phyloP scores from a whole-genome alignment of 2,888 invertebrate genomes.

The Lutraria lutraria region DNA sequence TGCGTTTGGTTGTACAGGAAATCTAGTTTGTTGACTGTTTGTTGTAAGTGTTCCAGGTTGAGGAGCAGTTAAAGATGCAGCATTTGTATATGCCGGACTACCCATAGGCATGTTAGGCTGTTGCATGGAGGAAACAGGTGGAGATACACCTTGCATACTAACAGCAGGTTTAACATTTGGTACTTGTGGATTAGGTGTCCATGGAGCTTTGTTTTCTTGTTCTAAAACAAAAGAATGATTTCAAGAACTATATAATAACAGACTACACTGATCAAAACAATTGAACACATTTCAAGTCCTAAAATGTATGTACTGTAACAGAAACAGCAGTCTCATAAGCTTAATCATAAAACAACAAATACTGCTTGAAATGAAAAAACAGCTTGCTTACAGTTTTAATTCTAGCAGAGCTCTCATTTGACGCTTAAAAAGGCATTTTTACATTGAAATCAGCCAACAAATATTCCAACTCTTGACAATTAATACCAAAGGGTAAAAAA shows the following conservation, averaged over 20 bases:
- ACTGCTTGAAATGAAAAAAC: too few species aligned
- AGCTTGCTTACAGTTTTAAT: too few species aligned
- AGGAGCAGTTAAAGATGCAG: constrained; percentile 11
- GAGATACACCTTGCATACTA: constrained; percentile 19
- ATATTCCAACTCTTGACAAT: too few species aligned
- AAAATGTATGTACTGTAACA: too few species aligned
- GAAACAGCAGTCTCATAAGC: too few species aligned
- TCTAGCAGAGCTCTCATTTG: too few species aligned
- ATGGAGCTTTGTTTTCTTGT: constrained; percentile 29
- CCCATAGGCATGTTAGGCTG: constrained; percentile 38
- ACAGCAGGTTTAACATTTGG: constrained; percentile 18
- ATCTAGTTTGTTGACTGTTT: not conserved
- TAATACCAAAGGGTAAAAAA: too few species aligned
- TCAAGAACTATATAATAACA: not conserved
- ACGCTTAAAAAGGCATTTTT: too few species aligned
- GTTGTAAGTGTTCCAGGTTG: constrained; percentile 22
- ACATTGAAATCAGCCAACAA: too few species aligned
- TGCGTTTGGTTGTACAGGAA: constrained; percentile 16
- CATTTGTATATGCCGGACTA: constrained; percentile 2
- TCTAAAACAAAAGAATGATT: constrained; percentile 19
- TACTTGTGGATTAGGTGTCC: constrained; percentile 27
- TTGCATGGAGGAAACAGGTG: constrained; percentile 20
- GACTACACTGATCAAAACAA: not conserved
- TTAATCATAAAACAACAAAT: too few species aligned
- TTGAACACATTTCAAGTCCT: too few species aligned